Percentiles rank a stretch among this genome's conserved stretches.
Conservation (phyloP, 2,888 invertebrate species). For the Himalopsyche japonica region DNA sequence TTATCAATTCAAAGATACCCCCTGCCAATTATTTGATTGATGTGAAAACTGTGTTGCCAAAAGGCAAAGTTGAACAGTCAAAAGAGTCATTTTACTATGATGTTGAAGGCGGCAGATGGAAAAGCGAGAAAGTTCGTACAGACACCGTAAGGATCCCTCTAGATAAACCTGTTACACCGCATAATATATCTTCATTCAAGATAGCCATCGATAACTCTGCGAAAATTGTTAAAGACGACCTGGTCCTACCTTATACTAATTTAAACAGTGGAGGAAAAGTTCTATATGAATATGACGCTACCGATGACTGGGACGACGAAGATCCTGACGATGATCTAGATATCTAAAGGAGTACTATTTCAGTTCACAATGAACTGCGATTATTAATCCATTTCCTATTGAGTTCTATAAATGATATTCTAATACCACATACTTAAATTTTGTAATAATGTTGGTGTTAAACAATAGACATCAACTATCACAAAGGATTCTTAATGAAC, state of each 20-base stretch:
- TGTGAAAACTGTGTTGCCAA: conserved; percentile 54
- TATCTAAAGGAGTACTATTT: conserved; percentile 53
- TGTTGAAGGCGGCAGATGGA: conserved; percentile 46
- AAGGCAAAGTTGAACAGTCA: conserved; percentile 58
- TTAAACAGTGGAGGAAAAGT: conserved; percentile 63
- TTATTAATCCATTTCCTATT: too few species aligned
- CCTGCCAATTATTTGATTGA: conserved; percentile 44
- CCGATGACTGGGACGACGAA: conserved; percentile 84
- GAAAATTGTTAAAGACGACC: conserved; percentile 61
- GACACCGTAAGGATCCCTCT: conserved; percentile 45
- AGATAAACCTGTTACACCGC: conserved; percentile 49
- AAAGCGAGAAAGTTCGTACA: conserved; percentile 46
- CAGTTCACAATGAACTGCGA: too few species aligned
- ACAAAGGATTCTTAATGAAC: too few species aligned
- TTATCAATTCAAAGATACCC: conserved; percentile 50
- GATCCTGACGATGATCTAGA: conserved; percentile 86
- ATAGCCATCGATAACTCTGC: conserved; percentile 66
- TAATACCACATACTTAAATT: too few species aligned
- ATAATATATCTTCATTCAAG: conserved; percentile 64
- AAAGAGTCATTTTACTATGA: conserved; percentile 52
- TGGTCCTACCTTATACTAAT: conserved; percentile 66
- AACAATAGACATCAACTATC: too few species aligned
- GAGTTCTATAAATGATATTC: too few species aligned
- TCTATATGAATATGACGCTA: conserved; percentile 74
- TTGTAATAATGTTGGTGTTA: too few species aligned